Base-by-base conservation (phyloP, 1,140 invertebrate species). In the Cydia splendana region DNA sequence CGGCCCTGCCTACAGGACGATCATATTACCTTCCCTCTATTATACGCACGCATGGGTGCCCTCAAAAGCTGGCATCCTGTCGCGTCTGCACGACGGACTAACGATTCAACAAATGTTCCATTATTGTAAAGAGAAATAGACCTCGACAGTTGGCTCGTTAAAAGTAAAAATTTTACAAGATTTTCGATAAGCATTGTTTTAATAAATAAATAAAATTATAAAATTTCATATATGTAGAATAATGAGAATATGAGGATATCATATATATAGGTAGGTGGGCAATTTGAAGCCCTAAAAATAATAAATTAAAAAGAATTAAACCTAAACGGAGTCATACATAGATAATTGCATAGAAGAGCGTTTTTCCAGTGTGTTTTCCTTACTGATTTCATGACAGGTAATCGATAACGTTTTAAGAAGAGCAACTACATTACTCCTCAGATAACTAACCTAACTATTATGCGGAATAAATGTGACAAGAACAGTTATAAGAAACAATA, bases 31-130 rank as follows among this genome's bases (percentile, higher is more conserved):
- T 13, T 18, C 65, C 65, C 1, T 18, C 67, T 38, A 71, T 71
- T 71, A 71, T 42, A 34, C 67, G 67, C 67, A 71, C 67, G 67
- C 67, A 71, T 71, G 67, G 67, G n/a, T 71, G 67, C 30, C n/a
- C 34, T 38, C 30, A 9, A 15, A 71, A 71, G 34, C 30, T 15
- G 67, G 15, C 67, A 71, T 71, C 67, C 67, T 71, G 67, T 71
- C 67, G 67, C 67, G 67, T 71, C 65, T 67, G 65, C 65, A 15
- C 15, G 51, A 18, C 51, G 51, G 15, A 53, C 9, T 34, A 30
- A 42, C 67, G n/a, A 71, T 42, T 45, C 42, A 45, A 45, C 42
- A 45, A 45, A 45, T 71, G 67, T 71, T 38, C 57, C 18, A 38
- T 71, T 38, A n/a, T 71, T 71, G 4, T 69, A 69, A 34, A 38